Conservation (phyloP, 2,888 invertebrate genomes). For the Zygothrica quintamaculata region DNA sequence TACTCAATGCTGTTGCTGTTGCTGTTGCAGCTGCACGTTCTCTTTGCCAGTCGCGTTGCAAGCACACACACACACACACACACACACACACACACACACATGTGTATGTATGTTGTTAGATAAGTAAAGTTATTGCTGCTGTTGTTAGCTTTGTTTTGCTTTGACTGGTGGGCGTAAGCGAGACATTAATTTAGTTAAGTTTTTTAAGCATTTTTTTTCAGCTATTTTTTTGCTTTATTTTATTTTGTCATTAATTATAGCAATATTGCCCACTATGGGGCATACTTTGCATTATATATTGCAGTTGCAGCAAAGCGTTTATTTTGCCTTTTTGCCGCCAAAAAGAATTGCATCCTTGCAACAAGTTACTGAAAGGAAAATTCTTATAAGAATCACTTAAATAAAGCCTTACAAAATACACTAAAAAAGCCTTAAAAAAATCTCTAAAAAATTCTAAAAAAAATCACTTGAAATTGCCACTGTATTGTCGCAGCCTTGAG, state of each 20-base stretch:
- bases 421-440: no score
- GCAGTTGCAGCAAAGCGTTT: no score
- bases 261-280: no score
- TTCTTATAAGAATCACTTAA: no score
- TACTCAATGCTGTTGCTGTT: conserved; percentile 38
- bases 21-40: conserved; percentile 73
- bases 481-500: no score
- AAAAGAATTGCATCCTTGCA: no score
- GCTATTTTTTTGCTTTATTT: conserved; percentile 21
- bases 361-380: no score
- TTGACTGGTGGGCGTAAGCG: conserved; percentile 52
- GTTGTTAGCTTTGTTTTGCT: conserved; percentile 18
- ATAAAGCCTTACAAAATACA: no score
- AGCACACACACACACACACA: conserved; percentile 13
- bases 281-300: no score
- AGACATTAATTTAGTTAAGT: conserved; percentile 52
- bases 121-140: conserved; percentile 46
- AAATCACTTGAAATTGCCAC: no score
- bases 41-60: conserved; percentile 61
- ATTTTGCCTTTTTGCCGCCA: no score
- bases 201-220: conserved; percentile 8
- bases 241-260: conserved; percentile 44
- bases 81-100: neutral
- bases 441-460: no score
- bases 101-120: conserved; percentile 43